phyloP scores from a whole-genome alignment of 2,113 vertebrate species.

The Odontophorus gujanensis region DNA sequence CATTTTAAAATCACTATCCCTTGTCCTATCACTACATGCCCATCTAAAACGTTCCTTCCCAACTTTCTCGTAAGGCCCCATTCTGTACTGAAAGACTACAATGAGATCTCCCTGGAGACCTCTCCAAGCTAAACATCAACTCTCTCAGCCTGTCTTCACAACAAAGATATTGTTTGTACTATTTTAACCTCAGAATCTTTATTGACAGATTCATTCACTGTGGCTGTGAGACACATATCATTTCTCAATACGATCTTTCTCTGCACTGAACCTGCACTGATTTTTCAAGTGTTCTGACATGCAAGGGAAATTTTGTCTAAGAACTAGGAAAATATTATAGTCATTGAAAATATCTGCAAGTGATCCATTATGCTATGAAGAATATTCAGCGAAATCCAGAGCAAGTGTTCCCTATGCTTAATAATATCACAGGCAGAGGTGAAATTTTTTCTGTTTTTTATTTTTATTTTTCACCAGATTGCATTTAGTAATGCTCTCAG shows the following conservation, averaged over 20 bases:
- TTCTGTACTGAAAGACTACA: background rate
- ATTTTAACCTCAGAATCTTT: background rate
- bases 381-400: background rate
- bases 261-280: background rate
- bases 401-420: background rate
- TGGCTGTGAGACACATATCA: background rate
- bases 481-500: background rate
- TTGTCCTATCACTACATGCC: background rate
- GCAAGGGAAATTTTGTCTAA: background rate
- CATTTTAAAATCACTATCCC: background rate
- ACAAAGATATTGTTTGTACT: background rate
- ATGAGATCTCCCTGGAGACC: background rate
- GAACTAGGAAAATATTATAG: background rate
- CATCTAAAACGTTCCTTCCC: background rate
- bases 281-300: background rate
- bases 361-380: background rate
- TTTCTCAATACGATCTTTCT: background rate
- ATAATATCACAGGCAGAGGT: background rate
- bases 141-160: background rate
- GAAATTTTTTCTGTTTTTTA: background rate
- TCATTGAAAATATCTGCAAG: background rate
- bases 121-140: background rate
- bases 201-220: background rate
- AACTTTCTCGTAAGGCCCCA: background rate
- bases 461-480: background rate